A percentile compares a stretch with the other conserved stretches of the same genome.
Conservation (phyloP, 1,140 invertebrate genomes). For the Drosophila ambigua region DNA sequence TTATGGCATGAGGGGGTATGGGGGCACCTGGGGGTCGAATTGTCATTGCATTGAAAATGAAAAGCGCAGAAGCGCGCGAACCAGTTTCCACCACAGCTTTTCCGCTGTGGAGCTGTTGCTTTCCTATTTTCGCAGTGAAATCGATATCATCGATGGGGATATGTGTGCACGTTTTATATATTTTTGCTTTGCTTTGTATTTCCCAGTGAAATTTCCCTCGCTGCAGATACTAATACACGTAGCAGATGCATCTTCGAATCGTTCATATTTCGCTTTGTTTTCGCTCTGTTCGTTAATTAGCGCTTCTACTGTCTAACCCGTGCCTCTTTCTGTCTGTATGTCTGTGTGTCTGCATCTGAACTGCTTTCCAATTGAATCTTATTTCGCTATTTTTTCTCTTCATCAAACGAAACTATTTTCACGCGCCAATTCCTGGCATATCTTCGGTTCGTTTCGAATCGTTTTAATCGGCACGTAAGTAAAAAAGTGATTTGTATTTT, state of each 20-base stretch:
- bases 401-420: conserved; percentile 79
- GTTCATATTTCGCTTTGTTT: conserved; percentile 47
- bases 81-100: conserved; percentile 61
- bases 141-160: conserved; percentile 59
- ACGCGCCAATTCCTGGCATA: conserved; percentile 77
- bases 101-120: conserved; percentile 24
- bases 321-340: conserved; percentile 27
- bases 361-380: conserved; percentile 73
- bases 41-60: conserved; percentile 75
- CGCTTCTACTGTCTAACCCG: conserved; percentile 28
- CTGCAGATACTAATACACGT: background rate
- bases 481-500: conserved; percentile 57
- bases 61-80: conserved; percentile 62
- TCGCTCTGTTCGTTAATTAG: conserved; percentile 64
- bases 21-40: conserved; percentile 53
- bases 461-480: conserved; percentile 64
- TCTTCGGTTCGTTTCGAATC: conserved; percentile 18
- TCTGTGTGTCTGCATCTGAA: conserved; percentile 21
- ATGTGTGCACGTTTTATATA: conserved; percentile 54
- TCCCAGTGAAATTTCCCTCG: conserved; percentile 62
- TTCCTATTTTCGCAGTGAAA: conserved; percentile 62
- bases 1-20: conserved; percentile 23
- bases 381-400: conserved; percentile 18
- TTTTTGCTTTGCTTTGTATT: conserved; percentile 49
- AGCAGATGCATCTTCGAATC: conserved; percentile 43